phyloP scores from a whole-genome alignment of 2,113 vertebrate genomes.

The Rana temporaria region DNA sequence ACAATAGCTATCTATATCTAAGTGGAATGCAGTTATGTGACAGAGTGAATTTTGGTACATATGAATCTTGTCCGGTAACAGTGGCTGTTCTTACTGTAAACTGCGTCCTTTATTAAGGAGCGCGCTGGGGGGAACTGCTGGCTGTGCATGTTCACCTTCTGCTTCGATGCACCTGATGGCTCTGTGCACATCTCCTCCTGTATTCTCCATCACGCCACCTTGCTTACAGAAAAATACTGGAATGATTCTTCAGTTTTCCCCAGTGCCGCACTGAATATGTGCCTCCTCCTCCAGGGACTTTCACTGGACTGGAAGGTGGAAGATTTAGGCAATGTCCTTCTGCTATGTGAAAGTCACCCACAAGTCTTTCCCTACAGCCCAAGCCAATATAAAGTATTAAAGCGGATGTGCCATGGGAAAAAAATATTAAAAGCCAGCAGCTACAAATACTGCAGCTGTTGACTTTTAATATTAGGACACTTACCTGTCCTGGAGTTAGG shows the following conservation, averaged over 20 bases:
- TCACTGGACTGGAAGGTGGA: constrained; percentile 29
- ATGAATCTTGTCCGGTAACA: constrained; percentile 22
- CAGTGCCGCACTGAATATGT: not conserved
- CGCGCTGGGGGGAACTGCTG: constrained; percentile 32
- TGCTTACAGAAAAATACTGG: constrained; percentile 1
- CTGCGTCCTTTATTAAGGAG: constrained; percentile 17
- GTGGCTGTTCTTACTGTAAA: not conserved
- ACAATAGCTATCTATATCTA: too few relatives aligned
- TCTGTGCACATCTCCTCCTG: constrained; percentile 11
- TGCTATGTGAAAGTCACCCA: not conserved
- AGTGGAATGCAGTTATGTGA: too few relatives aligned
- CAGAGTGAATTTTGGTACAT: not conserved
- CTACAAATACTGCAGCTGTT: too few relatives aligned
- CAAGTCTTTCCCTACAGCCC: not conserved
- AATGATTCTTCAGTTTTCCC: not conserved
- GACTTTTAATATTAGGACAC: too few relatives aligned
- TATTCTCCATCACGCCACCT: constrained; percentile 8
- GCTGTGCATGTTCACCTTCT: constrained; percentile 28
- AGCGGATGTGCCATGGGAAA: too few relatives aligned
- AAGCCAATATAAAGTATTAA: too few relatives aligned
- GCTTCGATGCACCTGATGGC: constrained; percentile 31
- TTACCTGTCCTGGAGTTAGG: too few relatives aligned
- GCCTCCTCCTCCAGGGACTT: not conserved
- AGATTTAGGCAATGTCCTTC: not conserved
- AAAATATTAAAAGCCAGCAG: too few relatives aligned